phyloP scores from a whole-genome alignment of 2,888 invertebrate species.

The Tholera decimalis region DNA sequence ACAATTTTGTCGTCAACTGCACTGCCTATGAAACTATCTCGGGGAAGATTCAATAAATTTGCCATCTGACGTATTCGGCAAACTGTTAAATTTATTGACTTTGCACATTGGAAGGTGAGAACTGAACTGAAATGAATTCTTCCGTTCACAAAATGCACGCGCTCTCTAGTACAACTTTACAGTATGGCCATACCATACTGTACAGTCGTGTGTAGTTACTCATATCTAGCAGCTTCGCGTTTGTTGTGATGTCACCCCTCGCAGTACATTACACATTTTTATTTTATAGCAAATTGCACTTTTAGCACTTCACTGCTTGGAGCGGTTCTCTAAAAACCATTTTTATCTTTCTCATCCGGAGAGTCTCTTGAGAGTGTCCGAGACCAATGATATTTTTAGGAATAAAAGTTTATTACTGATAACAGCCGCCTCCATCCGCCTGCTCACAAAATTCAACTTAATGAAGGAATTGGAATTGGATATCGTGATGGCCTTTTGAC shows the following conservation, averaged over 20 bases:
- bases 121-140: too few relatives aligned
- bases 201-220: too few relatives aligned
- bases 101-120: too few relatives aligned
- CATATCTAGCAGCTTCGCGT: too few relatives aligned
- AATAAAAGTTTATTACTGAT: constrained; percentile 50
- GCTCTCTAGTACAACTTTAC: too few relatives aligned
- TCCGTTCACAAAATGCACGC: too few relatives aligned
- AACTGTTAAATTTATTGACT: too few relatives aligned
- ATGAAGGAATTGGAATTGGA: constrained; percentile 26
- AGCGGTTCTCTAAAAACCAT: constrained; percentile 10
- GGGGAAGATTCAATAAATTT: too few relatives aligned
- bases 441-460: not conserved
- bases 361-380: constrained; percentile 23
- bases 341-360: constrained; percentile 34
- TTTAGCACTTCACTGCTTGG: constrained; percentile 32
- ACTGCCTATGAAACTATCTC: too few relatives aligned
- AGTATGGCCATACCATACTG: too few relatives aligned
- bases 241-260: not conserved
- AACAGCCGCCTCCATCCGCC: constrained; percentile 23
- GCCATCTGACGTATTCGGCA: too few relatives aligned
- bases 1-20: too few relatives aligned
- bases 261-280: constrained; percentile 5
- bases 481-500: constrained; percentile 25
- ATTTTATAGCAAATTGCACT: constrained; percentile 40
- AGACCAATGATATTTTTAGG: constrained; percentile 23